These are phyloP conservation scores for Lepidonotus clava DNA, from an alignment of 2,888 invertebrate species.

Conservation along the genomic window DNA sequence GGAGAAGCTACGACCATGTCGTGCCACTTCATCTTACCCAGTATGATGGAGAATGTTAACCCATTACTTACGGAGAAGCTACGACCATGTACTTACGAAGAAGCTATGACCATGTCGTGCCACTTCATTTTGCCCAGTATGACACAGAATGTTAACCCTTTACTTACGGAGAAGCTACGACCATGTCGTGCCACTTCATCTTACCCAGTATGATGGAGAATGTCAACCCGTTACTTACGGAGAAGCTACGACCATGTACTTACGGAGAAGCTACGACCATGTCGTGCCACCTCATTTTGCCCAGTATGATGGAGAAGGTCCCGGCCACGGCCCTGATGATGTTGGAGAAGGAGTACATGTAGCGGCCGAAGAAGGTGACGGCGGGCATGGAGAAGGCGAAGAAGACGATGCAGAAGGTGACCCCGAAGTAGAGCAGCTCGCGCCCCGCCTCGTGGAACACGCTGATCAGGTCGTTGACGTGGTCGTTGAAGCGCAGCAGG, in stretches of 20 bases:
- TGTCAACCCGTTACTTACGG: no score
- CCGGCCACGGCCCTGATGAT: conserved; percentile 60
- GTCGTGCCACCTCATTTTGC: conserved; percentile 65
- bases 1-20: no score
- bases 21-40: no score
- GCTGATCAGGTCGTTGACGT: conserved; percentile 53
- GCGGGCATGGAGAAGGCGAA: conserved; percentile 63
- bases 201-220: no score
- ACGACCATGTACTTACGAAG: no score
- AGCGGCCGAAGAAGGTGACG: conserved; percentile 58
- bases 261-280: conserved; percentile 47
- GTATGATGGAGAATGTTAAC: no score
- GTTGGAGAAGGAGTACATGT: conserved; percentile 39
- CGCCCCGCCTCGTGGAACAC: conserved; percentile 77
- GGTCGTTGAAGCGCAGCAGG: conserved; percentile 64
- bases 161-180: no score
- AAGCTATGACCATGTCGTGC: no score
- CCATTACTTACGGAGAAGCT: no score
- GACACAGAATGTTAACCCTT: no score
- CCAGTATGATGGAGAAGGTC: conserved; percentile 65
- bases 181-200: no score
- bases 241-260: conserved; percentile 3
- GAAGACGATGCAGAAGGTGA: conserved; percentile 60
- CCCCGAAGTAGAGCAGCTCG: conserved; percentile 61
- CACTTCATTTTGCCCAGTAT: no score